These are phyloP conservation scores for Anguilla obscura DNA, from an alignment of 2,797 vertebrate genomes.

Conservation along the genomic window DNA sequence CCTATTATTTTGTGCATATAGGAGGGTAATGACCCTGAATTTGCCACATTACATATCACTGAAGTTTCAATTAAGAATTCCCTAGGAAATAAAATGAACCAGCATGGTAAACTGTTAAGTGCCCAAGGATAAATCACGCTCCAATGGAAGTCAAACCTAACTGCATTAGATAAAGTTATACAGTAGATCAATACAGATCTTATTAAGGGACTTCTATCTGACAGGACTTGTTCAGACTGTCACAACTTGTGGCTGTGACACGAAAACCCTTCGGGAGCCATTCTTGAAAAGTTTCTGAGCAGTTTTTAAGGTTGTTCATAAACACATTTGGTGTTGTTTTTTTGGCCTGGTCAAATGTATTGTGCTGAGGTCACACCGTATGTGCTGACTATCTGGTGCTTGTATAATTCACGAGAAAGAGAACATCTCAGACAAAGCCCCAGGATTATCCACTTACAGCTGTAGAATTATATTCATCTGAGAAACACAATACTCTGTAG, in stretches of 20 bases:
- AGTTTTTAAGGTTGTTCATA: not conserved
- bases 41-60: conserved; percentile 43
- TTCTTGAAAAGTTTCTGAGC: conserved; percentile 11
- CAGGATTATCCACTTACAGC: not conserved
- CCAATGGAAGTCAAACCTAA: conserved; percentile 40
- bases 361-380: not conserved
- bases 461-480: conserved; percentile 6
- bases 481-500: not conserved
- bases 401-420: not conserved
- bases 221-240: conserved; percentile 31
- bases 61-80: conserved; percentile 43
- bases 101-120: conserved; percentile 28
- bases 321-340: not conserved
- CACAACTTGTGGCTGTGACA: not conserved
- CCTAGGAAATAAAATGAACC: conserved; percentile 28
- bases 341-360: not conserved
- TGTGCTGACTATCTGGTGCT: not conserved
- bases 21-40: conserved; percentile 42
- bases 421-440: not conserved
- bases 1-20: conserved; percentile 37
- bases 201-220: conserved; percentile 45
- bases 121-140: conserved; percentile 45
- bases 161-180: conserved; percentile 22
- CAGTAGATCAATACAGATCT: conserved; percentile 50
- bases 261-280: not conserved